Evolutionary conservation across 2,888 invertebrate species (phyloP).

Genomic region (Lepidonotus clava): DNA sequence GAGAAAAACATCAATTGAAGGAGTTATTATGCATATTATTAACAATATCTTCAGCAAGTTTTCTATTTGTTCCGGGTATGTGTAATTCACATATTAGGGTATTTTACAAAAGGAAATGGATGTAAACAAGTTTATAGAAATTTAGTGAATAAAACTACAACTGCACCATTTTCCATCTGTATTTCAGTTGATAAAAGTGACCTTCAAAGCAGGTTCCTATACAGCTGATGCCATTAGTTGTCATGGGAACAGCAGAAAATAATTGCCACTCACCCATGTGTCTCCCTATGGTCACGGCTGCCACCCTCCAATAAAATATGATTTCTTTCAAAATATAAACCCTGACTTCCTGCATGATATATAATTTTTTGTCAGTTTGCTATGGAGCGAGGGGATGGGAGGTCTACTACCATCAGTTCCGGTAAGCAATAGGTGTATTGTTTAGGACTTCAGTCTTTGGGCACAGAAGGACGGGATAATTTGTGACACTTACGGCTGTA

Average conservation of each 20-base stretch:
- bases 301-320: conserved; percentile 4
- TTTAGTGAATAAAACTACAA: too few relatives aligned
- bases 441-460: neutral
- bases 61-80: too few relatives aligned
- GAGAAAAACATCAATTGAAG: too few relatives aligned
- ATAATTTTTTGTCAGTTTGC: neutral
- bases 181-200: too few relatives aligned
- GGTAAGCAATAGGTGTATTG: conserved; percentile 17
- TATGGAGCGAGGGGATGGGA: neutral
- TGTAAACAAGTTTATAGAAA: too few relatives aligned
- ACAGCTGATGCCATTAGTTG: neutral
- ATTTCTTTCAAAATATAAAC: conserved; percentile 4
- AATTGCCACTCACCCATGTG: neutral
- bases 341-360: conserved; percentile 6
- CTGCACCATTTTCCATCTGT: too few relatives aligned
- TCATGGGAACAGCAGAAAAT: neutral
- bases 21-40: too few relatives aligned
- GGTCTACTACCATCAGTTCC: conserved; percentile 12
- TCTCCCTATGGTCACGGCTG: neutral
- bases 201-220: too few relatives aligned
- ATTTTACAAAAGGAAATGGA: too few relatives aligned
- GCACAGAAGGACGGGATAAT: neutral
- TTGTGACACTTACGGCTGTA: conserved; percentile 5
- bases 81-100: too few relatives aligned
- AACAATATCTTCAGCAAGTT: too few relatives aligned